phyloP scores from a whole-genome alignment of 64 coral and sea anemone species.

The Montipora efflorescens region DNA sequence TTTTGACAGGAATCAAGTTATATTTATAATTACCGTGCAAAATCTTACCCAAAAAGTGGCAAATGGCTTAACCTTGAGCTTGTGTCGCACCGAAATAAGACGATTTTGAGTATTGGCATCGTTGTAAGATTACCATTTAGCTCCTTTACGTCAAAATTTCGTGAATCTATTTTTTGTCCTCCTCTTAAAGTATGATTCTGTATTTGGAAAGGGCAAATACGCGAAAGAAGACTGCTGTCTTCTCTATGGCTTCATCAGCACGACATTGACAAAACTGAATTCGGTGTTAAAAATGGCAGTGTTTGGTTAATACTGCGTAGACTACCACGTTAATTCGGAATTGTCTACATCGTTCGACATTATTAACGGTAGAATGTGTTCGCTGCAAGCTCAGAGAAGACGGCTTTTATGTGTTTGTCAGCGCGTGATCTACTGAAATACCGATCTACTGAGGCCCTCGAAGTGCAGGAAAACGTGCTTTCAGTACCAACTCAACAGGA shows the following conservation, averaged over 20 bases:
- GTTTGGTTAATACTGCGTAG: background rate
- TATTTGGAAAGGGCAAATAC: background rate
- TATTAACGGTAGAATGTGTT: background rate
- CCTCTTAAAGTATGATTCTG: background rate
- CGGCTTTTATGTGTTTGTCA: too few relatives aligned
- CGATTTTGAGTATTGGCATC: background rate
- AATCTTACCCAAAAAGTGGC: too few relatives aligned
- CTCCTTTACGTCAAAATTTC: background rate
- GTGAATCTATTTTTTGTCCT: background rate
- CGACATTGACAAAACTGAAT: background rate
- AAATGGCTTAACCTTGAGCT: too few relatives aligned
- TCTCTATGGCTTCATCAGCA: too few relatives aligned
- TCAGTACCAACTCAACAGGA: too few relatives aligned
- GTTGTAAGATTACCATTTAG: background rate
- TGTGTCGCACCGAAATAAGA: too few relatives aligned
- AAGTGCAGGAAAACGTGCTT: too few relatives aligned
- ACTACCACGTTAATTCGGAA: background rate
- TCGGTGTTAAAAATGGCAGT: background rate
- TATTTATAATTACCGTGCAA: background rate
- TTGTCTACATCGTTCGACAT: background rate
- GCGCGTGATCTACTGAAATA: too few relatives aligned
- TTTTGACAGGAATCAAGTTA: background rate
- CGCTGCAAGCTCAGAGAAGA: too few relatives aligned
- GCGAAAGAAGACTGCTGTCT: background rate
- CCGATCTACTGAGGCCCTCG: background rate